Evolutionary conservation across 1,140 invertebrate species (phyloP).

Genomic region (Delia radicum): DNA sequence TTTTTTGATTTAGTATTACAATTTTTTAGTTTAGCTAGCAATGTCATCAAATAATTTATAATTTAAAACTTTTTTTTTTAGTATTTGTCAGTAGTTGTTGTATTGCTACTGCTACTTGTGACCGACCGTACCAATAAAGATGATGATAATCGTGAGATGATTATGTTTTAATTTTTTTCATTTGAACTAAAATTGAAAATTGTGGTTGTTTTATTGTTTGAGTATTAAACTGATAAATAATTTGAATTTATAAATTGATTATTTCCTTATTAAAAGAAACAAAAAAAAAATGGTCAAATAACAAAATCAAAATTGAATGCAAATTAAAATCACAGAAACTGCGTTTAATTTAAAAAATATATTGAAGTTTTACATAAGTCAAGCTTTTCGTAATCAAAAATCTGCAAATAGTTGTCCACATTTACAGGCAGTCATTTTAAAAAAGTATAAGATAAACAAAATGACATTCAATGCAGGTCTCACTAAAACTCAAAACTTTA

Average conservation of each 20-base stretch:
- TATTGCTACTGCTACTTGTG: background rate
- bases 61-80: background rate
- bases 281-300: background rate
- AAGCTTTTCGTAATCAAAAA: no score
- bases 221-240: slow-evolving; percentile 5
- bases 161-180: slow-evolving; percentile 15
- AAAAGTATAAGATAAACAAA: no score
- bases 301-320: background rate
- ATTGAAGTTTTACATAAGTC: no score
- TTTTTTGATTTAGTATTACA: background rate
- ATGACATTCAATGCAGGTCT: no score
- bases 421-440: no score
- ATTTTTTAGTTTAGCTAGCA: background rate
- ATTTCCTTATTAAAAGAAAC: slow-evolving; percentile 29
- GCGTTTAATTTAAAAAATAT: background rate
- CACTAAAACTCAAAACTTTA: no score
- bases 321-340: no score
- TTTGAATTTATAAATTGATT: slow-evolving; percentile 31
- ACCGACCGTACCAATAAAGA: background rate
- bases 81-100: background rate
- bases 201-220: slow-evolving; percentile 4
- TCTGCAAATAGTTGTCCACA: no score
- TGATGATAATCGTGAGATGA: slow-evolving; percentile 18
- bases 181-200: background rate
- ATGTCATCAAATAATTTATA: slow-evolving; percentile 16